Percentiles rank a stretch among this genome's conserved stretches.
Evolutionary conservation across 2,797 vertebrate genomes (phyloP).

Genomic region (Ptychobarbus kaznakovi): DNA sequence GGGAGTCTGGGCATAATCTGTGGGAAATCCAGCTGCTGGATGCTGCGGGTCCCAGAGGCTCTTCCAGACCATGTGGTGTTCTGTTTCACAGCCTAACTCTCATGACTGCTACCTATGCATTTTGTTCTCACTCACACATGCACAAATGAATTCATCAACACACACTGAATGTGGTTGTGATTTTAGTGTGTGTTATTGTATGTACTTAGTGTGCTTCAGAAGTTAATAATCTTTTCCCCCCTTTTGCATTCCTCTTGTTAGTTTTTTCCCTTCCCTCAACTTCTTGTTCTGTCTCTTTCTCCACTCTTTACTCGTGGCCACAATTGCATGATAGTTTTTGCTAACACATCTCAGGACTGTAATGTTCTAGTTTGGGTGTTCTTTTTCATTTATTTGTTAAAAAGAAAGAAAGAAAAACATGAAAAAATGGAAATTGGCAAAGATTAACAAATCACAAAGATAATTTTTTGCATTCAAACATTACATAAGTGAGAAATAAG

Average conservation of each 20-base stretch:
- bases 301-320: not conserved
- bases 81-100: constrained; percentile 47
- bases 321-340: constrained; percentile 17
- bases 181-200: constrained; percentile 6
- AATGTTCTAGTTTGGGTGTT: not conserved
- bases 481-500: not conserved
- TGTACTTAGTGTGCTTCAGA: constrained; percentile 15
- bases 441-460: not conserved
- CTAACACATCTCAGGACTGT: constrained; percentile 67
- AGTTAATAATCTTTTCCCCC: not conserved
- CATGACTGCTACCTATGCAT: not conserved
- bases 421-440: not conserved
- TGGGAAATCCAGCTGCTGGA: constrained; percentile 65
- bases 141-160: constrained; percentile 12
- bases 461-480: not conserved
- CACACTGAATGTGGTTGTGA: not conserved
- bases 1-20: constrained; percentile 78
- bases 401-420: not conserved
- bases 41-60: constrained; percentile 83
- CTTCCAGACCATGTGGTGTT: constrained; percentile 83
- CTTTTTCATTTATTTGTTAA: not conserved
- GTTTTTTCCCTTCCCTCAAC: not conserved
- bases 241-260: not conserved
- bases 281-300: constrained; percentile 17
- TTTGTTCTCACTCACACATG: constrained; percentile 29